Evolutionary conservation across 1,140 invertebrate species (phyloP).

Genomic region (Babylonia areolata): DNA sequence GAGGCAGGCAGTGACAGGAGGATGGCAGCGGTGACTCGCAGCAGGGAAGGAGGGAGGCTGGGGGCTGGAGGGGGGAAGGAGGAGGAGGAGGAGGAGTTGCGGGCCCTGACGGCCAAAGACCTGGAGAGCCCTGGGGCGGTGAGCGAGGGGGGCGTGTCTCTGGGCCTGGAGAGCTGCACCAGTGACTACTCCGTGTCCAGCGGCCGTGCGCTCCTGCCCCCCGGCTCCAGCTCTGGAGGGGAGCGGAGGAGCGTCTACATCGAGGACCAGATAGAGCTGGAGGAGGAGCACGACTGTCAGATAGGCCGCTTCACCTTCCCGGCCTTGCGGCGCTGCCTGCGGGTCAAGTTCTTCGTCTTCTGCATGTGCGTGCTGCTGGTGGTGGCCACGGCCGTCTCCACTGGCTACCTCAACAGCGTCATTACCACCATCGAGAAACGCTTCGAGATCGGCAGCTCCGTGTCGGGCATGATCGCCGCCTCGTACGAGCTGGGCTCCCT

Average conservation of each 20-base stretch:
- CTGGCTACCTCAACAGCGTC: slow-evolving; percentile 93
- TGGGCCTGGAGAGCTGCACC: slow-evolving; percentile 53
- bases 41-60: neutral
- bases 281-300: slow-evolving; percentile 79
- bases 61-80: neutral
- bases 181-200: slow-evolving; percentile 65
- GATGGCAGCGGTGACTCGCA: neutral
- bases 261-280: slow-evolving; percentile 37
- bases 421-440: slow-evolving; percentile 98
- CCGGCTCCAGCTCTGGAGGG: slow-evolving; percentile 28
- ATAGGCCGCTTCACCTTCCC: slow-evolving; percentile 87
- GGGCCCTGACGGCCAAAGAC: slow-evolving; percentile 8
- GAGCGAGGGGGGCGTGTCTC: slow-evolving; percentile 38
- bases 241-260: slow-evolving; percentile 63
- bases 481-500: slow-evolving; percentile 97
- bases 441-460: slow-evolving; percentile 95
- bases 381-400: slow-evolving; percentile 77
- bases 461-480: slow-evolving; percentile 93
- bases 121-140: slow-evolving; percentile 38
- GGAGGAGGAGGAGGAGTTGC: neutral
- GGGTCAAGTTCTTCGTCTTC: slow-evolving; percentile 90
- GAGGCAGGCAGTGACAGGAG: neutral
- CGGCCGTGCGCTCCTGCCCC: slow-evolving; percentile 49
- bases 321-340: slow-evolving; percentile 86
- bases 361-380: slow-evolving; percentile 93